Conservation (phyloP, 2,113 vertebrate species). For the Azemiops feae region DNA sequence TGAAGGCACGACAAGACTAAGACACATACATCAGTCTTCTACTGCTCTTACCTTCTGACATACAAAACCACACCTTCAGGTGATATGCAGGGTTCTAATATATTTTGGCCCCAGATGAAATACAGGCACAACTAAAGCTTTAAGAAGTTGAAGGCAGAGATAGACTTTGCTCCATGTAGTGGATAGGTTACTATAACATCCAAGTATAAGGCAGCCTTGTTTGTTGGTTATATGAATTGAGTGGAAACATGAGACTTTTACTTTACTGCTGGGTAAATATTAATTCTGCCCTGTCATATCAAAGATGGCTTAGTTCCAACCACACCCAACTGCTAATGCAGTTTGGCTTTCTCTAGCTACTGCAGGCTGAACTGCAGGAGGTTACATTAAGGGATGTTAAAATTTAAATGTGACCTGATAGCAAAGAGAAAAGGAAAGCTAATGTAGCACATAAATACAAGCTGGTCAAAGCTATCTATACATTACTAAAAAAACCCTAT, state of each 20-base stretch:
- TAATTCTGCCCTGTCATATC: conserved; percentile 2
- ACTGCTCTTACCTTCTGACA: background rate
- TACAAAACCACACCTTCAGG: background rate
- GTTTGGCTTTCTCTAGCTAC: background rate
- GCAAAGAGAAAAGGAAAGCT: background rate
- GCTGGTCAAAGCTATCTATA: background rate
- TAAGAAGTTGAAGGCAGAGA: background rate
- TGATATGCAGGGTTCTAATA: background rate
- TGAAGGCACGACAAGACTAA: background rate
- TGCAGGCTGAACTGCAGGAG: background rate
- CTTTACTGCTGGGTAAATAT: conserved; percentile 2
- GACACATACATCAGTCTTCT: background rate
- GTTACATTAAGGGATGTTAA: background rate
- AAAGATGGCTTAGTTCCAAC: background rate
- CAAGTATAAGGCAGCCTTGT: conserved; percentile 5
- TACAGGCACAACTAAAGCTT: background rate
- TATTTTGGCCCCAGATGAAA: background rate
- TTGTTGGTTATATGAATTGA: background rate
- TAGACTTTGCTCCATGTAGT: background rate
- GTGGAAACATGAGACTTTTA: background rate
- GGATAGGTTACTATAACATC: background rate
- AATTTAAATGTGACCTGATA: background rate
- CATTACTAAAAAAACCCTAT: background rate
- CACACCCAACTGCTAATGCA: background rate
- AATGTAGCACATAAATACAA: background rate